Conservation (phyloP, 1,140 invertebrate species). For the Brachionus plicatilis region DNA sequence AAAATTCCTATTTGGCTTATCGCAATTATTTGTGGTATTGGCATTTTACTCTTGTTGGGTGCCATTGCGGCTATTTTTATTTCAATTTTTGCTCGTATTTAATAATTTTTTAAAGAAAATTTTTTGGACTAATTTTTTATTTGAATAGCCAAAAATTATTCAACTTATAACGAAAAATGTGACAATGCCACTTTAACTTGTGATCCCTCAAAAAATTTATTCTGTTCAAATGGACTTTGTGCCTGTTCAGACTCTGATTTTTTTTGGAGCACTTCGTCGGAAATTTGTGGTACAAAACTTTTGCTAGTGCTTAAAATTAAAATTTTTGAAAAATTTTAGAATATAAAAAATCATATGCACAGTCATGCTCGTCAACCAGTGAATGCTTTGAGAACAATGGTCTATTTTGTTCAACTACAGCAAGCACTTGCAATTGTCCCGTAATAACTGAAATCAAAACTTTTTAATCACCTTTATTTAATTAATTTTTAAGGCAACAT, state of each 20-base stretch:
- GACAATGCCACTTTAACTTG: neutral
- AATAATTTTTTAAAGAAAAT: neutral
- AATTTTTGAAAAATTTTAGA: neutral
- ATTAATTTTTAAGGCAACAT: neutral
- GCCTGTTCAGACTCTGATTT: neutral
- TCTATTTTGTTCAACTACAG: neutral
- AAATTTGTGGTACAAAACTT: neutral
- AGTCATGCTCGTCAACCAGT: neutral
- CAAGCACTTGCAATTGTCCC: neutral
- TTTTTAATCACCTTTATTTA: neutral
- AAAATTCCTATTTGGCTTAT: neutral
- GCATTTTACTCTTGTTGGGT: neutral
- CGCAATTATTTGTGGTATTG: neutral
- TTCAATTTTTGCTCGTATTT: neutral
- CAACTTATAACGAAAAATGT: neutral
- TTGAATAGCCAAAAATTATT: neutral
- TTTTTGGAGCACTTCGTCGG: neutral
- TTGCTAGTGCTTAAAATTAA: neutral
- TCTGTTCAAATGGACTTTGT: neutral
- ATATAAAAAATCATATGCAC: conserved; percentile 3
- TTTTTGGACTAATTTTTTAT: neutral
- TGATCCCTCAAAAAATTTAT: neutral
- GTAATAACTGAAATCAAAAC: neutral
- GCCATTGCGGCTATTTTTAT: neutral
- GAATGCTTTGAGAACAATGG: neutral